phyloP scores from a whole-genome alignment of 2,888 invertebrate genomes.

The Nematopogon swammerdamellus region DNA sequence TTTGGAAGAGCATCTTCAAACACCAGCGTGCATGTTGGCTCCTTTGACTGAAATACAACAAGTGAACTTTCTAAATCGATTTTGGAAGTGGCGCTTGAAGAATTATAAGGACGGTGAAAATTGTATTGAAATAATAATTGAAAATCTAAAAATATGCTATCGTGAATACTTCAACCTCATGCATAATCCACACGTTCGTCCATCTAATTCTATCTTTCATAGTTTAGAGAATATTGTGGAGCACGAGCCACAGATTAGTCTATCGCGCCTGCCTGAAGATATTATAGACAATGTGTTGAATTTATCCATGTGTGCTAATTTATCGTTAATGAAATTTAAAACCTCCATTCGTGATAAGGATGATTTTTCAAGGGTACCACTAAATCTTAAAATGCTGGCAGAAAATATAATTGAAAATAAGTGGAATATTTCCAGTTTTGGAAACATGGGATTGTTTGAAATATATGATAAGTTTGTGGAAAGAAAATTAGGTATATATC shows the following conservation, averaged over 20 bases:
- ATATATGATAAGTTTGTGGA: background rate
- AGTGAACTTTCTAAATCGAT: background rate
- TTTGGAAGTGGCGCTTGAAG: background rate
- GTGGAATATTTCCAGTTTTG: background rate
- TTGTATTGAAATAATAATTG: background rate
- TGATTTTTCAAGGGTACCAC: background rate
- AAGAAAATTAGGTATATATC: background rate
- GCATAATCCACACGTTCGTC: too few relatives aligned
- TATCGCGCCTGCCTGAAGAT: background rate
- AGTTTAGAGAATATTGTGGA: too few relatives aligned
- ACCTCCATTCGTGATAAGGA: too few relatives aligned
- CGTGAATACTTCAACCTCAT: too few relatives aligned
- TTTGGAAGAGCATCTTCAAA: background rate
- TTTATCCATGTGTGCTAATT: too few relatives aligned
- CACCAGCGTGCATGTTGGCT: background rate
- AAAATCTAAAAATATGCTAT: background rate
- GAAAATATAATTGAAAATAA: background rate
- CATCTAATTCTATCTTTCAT: too few relatives aligned
- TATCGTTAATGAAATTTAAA: too few relatives aligned
- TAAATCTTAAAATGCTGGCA: background rate
- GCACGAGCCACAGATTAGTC: background rate
- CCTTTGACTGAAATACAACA: background rate
- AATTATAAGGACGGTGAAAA: background rate
- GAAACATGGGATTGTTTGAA: background rate
- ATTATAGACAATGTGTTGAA: too few relatives aligned